A percentile compares a stretch with the other conserved stretches of the same genome.
phyloP scores from a whole-genome alignment of 2,888 invertebrate genomes.

The Meloe dianella region DNA sequence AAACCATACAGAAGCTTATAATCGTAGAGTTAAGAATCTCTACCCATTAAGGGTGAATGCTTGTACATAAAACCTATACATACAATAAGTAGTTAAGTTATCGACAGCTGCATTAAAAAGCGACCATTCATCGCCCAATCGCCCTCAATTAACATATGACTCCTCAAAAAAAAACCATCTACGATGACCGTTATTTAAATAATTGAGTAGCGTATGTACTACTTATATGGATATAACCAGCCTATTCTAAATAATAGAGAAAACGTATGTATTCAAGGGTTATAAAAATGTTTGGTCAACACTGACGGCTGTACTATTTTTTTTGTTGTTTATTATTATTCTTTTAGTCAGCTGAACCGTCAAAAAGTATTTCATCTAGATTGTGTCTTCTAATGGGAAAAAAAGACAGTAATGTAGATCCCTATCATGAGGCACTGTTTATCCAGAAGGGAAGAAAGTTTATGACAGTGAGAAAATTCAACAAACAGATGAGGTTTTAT shows the following conservation, averaged over 20 bases:
- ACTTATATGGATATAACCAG: slow-evolving; percentile 16
- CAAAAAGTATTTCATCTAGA: background rate
- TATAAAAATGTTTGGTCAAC: slow-evolving; percentile 19
- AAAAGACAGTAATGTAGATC: background rate
- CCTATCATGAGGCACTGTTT: background rate
- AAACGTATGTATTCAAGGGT: slow-evolving; percentile 23
- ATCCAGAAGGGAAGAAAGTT: background rate
- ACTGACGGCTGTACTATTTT: slow-evolving; percentile 14
- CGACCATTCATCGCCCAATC: slow-evolving; percentile 39
- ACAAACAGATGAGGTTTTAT: background rate
- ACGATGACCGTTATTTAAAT: slow-evolving; percentile 47
- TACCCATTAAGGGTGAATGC: slow-evolving; percentile 29
- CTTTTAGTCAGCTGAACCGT: slow-evolving; percentile 18
- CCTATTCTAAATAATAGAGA: slow-evolving; percentile 27
- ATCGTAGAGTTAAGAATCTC: slow-evolving; percentile 35
- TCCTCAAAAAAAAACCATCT: slow-evolving; percentile 32
- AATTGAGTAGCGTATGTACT: slow-evolving; percentile 45
- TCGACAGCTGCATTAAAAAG: slow-evolving; percentile 36
- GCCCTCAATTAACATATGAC: slow-evolving; percentile 50
- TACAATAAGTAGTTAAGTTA: background rate
- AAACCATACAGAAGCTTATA: slow-evolving; percentile 27
- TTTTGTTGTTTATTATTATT: background rate
- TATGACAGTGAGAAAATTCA: slow-evolving; percentile 4
- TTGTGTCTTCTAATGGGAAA: background rate
- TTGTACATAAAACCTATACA: background rate